Evolutionary conservation across 2,888 invertebrate genomes (phyloP), one percentile per base, ranked within the genome.

Genomic region (Andrena dorsata): DNA sequence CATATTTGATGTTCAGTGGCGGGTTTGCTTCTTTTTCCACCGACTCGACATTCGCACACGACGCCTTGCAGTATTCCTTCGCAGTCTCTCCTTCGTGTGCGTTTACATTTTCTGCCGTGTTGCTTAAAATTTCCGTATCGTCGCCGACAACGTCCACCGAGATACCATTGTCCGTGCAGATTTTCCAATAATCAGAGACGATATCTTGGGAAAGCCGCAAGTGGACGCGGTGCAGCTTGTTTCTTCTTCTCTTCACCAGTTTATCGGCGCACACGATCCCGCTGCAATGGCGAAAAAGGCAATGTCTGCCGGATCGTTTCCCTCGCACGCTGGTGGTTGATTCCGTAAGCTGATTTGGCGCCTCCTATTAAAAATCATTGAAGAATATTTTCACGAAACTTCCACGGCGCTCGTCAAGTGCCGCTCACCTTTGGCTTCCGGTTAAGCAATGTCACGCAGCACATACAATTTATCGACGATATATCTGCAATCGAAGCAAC

Each of bases 251-350:
- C 23, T 28, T 83, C 60, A 70, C 6, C 35, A 70, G 28, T 13
- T 74, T 77, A 16, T 74, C 61, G 20, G 66, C 41, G 28, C 51
- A 83, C 8, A 83, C 78, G 7, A 71, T 66, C 5, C 83, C 80
- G 8, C 74, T 74, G 32, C 83, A 83, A 58, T 83, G 73, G 23
- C 82, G 83, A 64, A 65, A 78, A 47, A 61, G 30, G 56, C 84
- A 78, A 0, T 23, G 66, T 53, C 58, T 63, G n/a, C 30, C 16
- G 2, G 41, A 8, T 35, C 60, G 72, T 78, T 71, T 73, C 32
- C 28, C 82, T 76, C 68, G 72, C 7, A 58, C n/a, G 13, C n/a
- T 72, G 2, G 30, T 53, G n/a, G 26, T 20, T 10, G 71, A 82
- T 49, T 64, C 76, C 69, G 64, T 7, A 23, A 53, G 8, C 82